These are phyloP conservation scores for Lytechinus pictus DNA, from an alignment of 35 echinoderm and acorn worm species.

Conservation along the genomic window DNA sequence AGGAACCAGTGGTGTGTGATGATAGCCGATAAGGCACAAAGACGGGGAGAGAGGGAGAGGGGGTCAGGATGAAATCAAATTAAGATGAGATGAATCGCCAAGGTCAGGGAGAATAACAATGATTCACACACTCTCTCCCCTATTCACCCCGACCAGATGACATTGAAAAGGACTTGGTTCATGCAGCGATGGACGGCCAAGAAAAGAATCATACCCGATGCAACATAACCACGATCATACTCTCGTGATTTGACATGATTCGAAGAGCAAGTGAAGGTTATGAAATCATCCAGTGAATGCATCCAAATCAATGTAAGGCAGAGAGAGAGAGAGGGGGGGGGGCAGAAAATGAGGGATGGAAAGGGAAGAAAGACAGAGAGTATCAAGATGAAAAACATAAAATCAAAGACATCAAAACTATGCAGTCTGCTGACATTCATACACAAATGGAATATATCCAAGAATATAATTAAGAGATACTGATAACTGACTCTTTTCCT, in stretches of 20 bases:
- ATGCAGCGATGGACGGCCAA: background rate
- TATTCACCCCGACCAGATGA: background rate
- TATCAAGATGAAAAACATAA: no score
- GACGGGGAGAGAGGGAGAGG: background rate
- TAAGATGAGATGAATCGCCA: conserved; percentile 19
- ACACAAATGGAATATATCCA: no score
- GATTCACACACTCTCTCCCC: conserved; percentile 12
- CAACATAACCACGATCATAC: background rate
- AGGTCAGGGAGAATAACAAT: background rate
- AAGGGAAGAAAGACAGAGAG: no score
- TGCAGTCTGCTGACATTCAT: no score
- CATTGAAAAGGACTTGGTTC: background rate
- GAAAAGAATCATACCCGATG: background rate
- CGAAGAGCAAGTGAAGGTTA: background rate
- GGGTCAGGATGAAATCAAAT: conserved; percentile 34
- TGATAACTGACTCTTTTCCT: no score
- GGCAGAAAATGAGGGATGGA: no score
- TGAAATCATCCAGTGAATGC: background rate
- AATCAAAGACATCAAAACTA: no score
- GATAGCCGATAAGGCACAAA: conserved; percentile 37
- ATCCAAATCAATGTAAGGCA: background rate
- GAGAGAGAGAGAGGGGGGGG: no score
- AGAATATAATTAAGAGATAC: no score
- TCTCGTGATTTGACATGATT: conserved; percentile 12
- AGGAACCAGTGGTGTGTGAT: conserved; percentile 19